Percentiles rank a stretch among this genome's conserved stretches.
Conservation (phyloP, 2,797 vertebrate species). For the Paramormyrops hopkinsi region DNA sequence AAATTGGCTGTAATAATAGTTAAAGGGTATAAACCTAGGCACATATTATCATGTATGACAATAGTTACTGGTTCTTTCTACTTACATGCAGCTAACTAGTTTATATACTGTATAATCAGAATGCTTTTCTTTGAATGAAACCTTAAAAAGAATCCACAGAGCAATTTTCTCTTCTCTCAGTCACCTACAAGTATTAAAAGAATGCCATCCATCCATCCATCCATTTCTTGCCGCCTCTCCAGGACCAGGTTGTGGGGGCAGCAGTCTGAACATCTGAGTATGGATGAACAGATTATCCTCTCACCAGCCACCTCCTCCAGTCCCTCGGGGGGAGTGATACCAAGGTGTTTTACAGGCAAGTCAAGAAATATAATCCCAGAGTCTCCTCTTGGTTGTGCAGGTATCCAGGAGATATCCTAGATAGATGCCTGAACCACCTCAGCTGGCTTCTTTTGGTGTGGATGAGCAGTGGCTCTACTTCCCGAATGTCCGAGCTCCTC, state of each 20-base stretch:
- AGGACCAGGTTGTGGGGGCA: background rate
- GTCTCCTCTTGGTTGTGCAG: background rate
- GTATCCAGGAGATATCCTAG: background rate
- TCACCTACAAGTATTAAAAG: background rate
- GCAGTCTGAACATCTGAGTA: background rate
- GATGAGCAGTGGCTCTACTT: background rate
- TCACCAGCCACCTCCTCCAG: background rate
- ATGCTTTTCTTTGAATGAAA: background rate
- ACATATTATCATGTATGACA: background rate
- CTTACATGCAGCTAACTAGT: background rate
- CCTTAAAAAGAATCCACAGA: background rate
- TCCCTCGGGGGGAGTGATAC: background rate
- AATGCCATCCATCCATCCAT: background rate
- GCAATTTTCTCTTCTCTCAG: background rate
- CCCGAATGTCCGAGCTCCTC: background rate
- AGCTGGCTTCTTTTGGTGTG: background rate
- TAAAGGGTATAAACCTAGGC: background rate
- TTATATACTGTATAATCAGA: background rate
- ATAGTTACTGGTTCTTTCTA: background rate
- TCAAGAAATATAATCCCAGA: background rate
- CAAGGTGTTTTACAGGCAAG: background rate
- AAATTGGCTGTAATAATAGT: background rate
- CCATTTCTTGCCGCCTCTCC: background rate
- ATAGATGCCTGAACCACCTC: background rate
- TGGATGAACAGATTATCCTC: background rate